Evolutionary conservation across 2,113 vertebrate species (phyloP).

Genomic region (Parus major): DNA sequence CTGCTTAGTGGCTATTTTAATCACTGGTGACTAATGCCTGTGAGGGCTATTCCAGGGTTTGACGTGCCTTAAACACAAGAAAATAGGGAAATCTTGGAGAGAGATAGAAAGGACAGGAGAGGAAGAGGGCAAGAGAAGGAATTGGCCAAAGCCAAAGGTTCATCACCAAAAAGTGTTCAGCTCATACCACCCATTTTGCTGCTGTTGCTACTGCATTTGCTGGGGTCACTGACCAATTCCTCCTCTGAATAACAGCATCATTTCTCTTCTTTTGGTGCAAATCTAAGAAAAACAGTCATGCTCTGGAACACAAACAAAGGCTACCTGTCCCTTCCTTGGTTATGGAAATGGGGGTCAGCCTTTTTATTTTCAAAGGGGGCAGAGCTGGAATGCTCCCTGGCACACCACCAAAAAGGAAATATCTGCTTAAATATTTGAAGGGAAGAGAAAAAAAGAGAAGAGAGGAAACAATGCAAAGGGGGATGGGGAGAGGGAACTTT

Average conservation of each 20-base stretch:
- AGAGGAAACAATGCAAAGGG: conserved; percentile 19
- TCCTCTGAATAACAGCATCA: conserved; percentile 30
- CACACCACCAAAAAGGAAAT: conserved; percentile 59
- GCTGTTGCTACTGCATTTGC: neutral
- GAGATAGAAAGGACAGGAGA: neutral
- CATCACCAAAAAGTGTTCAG: neutral
- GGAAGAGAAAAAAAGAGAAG: conserved; percentile 20
- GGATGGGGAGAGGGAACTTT: neutral
- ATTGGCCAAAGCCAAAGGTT: conserved; percentile 12
- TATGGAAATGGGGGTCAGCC: conserved; percentile 64
- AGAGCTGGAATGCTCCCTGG: conserved; percentile 62
- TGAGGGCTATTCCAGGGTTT: conserved; percentile 66
- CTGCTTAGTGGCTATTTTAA: conserved; percentile 63
- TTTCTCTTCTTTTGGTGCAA: conserved; percentile 37
- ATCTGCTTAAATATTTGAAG: conserved; percentile 55
- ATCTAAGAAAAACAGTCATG: conserved; percentile 54
- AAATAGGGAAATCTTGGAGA: conserved; percentile 40
- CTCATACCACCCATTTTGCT: neutral
- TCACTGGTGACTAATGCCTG: conserved; percentile 63
- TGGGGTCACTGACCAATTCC: conserved; percentile 42
- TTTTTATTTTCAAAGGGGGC: conserved; percentile 43
- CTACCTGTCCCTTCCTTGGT: conserved; percentile 59
- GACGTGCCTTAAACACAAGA: conserved; percentile 34
- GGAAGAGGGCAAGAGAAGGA: conserved; percentile 3
- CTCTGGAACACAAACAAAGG: conserved; percentile 56